Evolutionary conservation across 2,888 invertebrate genomes (phyloP), one percentile per base, ranked within the genome.

Genomic region (Hirtodrosophila cameraria): DNA sequence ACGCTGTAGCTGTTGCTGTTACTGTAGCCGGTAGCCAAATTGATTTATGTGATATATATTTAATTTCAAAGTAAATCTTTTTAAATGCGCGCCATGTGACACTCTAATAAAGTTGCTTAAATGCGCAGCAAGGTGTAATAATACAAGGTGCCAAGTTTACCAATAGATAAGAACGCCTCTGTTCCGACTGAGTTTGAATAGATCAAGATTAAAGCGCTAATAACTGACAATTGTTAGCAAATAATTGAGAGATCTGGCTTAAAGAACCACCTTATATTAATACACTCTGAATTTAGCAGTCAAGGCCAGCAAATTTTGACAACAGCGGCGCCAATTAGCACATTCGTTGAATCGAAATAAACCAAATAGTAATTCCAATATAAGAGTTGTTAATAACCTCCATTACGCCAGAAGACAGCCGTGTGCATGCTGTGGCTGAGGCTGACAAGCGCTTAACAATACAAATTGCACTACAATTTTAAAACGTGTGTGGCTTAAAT

Each of bases 351-450:
- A 42, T 23, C 33, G n/a, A 11, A 42, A 49, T 33, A 28, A 48
- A 30, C 35, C 3, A 41, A 64, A 52, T 46, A 36, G 7, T 49
- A 41, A 41, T 28, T 12, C 36, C 31, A 43, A 42, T 46, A 25
- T 58, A 31, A 54, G 43, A 46, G 49, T 13, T 18, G 18, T 16
- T 23, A 58, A 54, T 80, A 76, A 90, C 90, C 90, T 87, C 90
- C 90, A 69, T 90, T 89, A 60, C 89, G 88, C 89, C 90, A 90
- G 79, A 90, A 90, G 25, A 90, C 90, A 27, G 90, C 91, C 31
- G 90, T 90, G 73, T 90, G 90, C 90, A 90, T 90, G 58, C 58
- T 81, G 73, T 58, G 46, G 36, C 45, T 59, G 48, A 41, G 50
- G 33, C 23, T 36, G 6, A 20, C 38, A 28, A 15, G 9, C 27